A percentile compares a stretch with the other conserved stretches of the same genome.
Conservation (phyloP, 2,797 vertebrate genomes). For the Natrix natrix region DNA sequence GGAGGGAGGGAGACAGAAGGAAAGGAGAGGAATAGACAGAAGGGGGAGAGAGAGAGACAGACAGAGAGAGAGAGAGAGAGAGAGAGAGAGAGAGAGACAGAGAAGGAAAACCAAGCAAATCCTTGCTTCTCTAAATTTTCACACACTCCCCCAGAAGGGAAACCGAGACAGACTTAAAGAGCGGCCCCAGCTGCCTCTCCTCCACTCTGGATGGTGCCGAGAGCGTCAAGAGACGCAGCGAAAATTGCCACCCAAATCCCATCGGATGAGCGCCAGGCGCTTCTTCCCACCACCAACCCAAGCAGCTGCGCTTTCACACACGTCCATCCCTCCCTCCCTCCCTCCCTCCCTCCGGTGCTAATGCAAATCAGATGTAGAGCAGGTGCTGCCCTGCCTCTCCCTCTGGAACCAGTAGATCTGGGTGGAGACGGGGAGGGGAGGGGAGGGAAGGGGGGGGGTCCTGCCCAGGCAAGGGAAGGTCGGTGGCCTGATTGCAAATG, state of each 20-base stretch:
- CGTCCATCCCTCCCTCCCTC: neutral
- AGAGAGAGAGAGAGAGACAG: no score
- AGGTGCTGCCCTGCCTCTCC: neutral
- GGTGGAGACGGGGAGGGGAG: neutral
- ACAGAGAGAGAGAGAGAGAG: neutral
- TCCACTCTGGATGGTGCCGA: neutral
- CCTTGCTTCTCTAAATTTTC: neutral
- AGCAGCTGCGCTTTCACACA: fast-evolving
- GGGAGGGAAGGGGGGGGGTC: no score
- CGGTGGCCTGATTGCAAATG: neutral
- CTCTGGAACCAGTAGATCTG: neutral
- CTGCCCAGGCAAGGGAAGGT: neutral
- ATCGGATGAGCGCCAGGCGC: conserved; percentile 32
- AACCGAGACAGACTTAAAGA: neutral
- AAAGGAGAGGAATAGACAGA: no score
- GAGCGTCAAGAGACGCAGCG: conserved; percentile 25
- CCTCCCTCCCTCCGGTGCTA: neutral
- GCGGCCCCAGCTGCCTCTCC: neutral
- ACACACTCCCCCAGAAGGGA: neutral
- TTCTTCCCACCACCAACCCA: neutral
- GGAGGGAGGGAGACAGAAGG: no score
- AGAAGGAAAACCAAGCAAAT: neutral
- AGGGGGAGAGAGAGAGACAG: no score
- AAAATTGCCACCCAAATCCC: conserved; percentile 18
- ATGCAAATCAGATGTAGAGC: neutral